Base-by-base conservation (phyloP, 2,888 invertebrate genomes). In the Tuta absoluta region DNA sequence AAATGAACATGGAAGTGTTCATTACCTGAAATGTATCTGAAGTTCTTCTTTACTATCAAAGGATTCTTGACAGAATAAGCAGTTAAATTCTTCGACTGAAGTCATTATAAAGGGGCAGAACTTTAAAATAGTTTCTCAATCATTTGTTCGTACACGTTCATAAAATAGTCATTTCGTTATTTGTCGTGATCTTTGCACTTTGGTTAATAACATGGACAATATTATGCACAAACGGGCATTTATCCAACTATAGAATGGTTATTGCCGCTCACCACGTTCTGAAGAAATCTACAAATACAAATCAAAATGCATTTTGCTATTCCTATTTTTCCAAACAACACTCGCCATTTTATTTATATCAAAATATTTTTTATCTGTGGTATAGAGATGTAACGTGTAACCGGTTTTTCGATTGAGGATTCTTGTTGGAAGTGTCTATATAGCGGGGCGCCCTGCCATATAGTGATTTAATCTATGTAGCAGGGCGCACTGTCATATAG, bases 21-120 rank as follows among this genome's bases (percentile, higher is more conserved):
- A 28, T 73, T 85, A 93, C 94, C 94, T 93, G 80, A 94, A 94
- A 84, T 94, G 94, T 70, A 92, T 90, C 77, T 93, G 93, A 67
- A 94, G 82, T 62, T 90, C 92, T 78, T 93, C 93, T 78, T 93
- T 94, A 68, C 89, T 88, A 63, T 87, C 85, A 70, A 94, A 91
- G 68, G 84, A 83, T 65, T 92, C 89, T 72, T 92, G 90, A 75
- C 94, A 94, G 72, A 94, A 89, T 69, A 94, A 89, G 78, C 94
- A 94, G 64, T 85, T 86, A 65, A 85, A 87, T 71, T 80, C 86
- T 75, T 84, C 75, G 62, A 77, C 75, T 60, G 86, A 81, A 79
- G 76, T 83, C 89, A 89, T 89, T 53, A 21, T 58, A 19, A 0
- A 5, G 24, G 24, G 17, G 4, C n/a, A 56, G 33, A 17, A 53